Evolutionary conservation across 2,797 vertebrate genomes (phyloP), one percentile per base, ranked within the genome.

Genomic region (Thripadectes ignobilis): DNA sequence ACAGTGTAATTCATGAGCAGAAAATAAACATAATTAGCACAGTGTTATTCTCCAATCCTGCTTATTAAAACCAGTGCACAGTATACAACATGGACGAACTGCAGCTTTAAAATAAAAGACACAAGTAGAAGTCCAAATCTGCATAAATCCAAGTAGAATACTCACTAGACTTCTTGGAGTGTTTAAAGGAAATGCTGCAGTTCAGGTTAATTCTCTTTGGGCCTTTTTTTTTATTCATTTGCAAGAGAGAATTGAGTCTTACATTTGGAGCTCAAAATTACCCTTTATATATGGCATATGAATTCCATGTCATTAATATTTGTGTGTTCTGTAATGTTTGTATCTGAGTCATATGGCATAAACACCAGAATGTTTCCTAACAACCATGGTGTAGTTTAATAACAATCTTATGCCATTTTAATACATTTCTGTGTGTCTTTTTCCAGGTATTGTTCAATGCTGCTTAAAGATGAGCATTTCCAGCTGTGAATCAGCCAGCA

Each of bases 301-400:
- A 88, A 51, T 89, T 91, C 36, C 27, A 36, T 73, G 59, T 93
- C 76, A 54, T 66, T 96, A 66, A 83, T 63, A 74, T 92, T 82
- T 88, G 23, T 84, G 32, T 81, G 34, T 74, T 88, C 36, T 72
- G 57, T 86, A 59, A 66, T 92, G 67, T 88, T 88, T 90, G 58
- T 73, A 23, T 81, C 77, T 95, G 94, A 95, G 74, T 96, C 91
- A 94, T 75, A 46, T 2, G 2, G 41, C 67, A 41, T 90, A 91
- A 94, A 85, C 77, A 92, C 52, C 62, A 69, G 38, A 83, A 91
- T 68, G 91, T 93, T 95, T 95, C 88, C 88, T 89, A 81, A 87
- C 86, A 89, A 91, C 86, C 52, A 1, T 14, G 24, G 22, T 89
- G 55, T 72, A 67, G 71, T 87, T 94, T 91, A 92, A 52, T 62